Percentiles rank a stretch among this genome's conserved stretches.
phyloP scores from a whole-genome alignment of 2,797 vertebrate genomes.

The Dipus sagitta region DNA sequence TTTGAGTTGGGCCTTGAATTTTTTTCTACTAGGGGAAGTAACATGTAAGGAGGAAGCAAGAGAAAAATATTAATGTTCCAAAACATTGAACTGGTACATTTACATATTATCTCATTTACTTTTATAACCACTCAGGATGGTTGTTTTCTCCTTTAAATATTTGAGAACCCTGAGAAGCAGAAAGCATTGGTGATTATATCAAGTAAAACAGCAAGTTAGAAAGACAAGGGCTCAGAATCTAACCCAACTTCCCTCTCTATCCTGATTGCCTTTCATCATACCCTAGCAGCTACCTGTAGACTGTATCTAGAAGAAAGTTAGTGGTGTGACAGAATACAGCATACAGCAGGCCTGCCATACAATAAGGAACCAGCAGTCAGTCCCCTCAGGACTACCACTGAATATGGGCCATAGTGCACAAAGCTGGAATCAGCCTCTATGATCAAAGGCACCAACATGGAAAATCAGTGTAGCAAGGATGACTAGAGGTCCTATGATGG shows the following conservation, averaged over 20 bases:
- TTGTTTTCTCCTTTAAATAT: conserved; percentile 15
- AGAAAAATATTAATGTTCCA: not conserved
- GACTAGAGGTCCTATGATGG: not conserved
- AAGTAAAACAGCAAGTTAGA: not conserved
- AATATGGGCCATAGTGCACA: not conserved
- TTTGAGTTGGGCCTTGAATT: not conserved
- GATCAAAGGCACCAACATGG: no score
- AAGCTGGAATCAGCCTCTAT: not conserved
- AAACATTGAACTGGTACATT: not conserved
- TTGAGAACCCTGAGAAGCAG: not conserved
- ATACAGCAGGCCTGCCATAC: not conserved
- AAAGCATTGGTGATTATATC: not conserved
- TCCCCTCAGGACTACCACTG: not conserved
- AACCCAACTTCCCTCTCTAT: not conserved
- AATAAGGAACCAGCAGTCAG: not conserved
- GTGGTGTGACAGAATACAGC: not conserved
- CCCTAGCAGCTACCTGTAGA: not conserved
- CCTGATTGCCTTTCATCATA: not conserved
- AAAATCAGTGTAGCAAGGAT: not conserved
- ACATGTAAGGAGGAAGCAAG: not conserved
- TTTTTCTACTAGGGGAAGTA: not conserved
- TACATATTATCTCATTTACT: not conserved
- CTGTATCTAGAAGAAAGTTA: not conserved
- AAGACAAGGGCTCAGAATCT: not conserved
- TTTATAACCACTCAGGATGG: not conserved